These are phyloP conservation scores for Ceratina australensis DNA, from an alignment of 1,140 invertebrate genomes.

Conservation along the genomic window DNA sequence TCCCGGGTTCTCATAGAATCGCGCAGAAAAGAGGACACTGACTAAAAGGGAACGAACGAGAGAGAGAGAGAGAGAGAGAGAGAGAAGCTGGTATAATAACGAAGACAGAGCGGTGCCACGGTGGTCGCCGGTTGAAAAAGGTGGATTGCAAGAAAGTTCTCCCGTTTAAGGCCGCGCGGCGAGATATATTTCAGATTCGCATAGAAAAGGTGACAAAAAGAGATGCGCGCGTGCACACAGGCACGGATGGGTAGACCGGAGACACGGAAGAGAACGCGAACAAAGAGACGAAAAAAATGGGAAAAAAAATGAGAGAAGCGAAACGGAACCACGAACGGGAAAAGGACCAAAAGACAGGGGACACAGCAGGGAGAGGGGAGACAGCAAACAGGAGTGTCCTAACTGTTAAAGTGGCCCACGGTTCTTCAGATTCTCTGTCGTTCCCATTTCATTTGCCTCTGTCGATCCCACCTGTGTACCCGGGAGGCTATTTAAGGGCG, in stretches of 20 bases:
- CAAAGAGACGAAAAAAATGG: neutral
- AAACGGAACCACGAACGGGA: neutral
- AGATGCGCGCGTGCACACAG: neutral
- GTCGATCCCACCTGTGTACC: constrained; percentile 11
- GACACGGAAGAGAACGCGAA: neutral
- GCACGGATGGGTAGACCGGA: neutral
- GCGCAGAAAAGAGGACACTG: neutral
- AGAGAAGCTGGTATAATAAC: constrained; percentile 3
- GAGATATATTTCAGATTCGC: constrained; percentile 2
- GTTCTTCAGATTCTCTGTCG: constrained; percentile 19
- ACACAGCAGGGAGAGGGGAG: constrained; percentile 5
- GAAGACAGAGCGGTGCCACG: neutral
- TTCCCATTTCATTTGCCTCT: constrained; percentile 8
- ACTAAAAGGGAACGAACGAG: neutral
- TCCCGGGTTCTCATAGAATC: neutral
- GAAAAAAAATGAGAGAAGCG: neutral
- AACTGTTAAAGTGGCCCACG: constrained; percentile 44
- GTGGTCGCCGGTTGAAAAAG: constrained; percentile 19
- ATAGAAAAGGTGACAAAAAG: neutral
- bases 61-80: neutral
- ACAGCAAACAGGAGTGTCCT: constrained; percentile 47
- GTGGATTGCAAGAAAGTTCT: neutral
- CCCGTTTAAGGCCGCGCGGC: neutral
- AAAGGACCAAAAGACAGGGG: neutral
- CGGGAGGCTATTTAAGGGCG: constrained; percentile 44